These are phyloP conservation scores for Probaryconus sp. DNA, from an alignment of 1,140 invertebrate species.

Conservation along the genomic window DNA sequence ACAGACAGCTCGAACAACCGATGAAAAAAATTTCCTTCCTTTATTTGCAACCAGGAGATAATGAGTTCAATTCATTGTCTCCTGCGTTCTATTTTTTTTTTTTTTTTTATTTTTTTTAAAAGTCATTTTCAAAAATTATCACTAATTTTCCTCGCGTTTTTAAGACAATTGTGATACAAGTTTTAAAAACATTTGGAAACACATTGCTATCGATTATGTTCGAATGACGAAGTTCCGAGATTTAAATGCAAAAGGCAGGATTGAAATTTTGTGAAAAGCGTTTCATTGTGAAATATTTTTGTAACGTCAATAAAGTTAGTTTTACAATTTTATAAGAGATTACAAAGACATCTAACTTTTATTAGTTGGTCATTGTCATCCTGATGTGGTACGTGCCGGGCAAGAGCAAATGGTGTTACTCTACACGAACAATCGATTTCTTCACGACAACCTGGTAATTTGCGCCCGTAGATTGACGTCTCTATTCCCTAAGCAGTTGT, in stretches of 20 bases:
- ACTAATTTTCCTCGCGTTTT: too few relatives aligned
- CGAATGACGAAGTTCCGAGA: too few relatives aligned
- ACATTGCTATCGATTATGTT: too few relatives aligned
- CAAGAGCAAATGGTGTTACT: slow-evolving; percentile 92
- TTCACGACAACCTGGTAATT: slow-evolving; percentile 96
- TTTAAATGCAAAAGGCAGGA: too few relatives aligned
- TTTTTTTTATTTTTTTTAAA: too few relatives aligned
- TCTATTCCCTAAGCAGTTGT: slow-evolving; percentile 89
- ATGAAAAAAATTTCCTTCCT: neutral
- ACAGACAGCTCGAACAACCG: slow-evolving; percentile 1
- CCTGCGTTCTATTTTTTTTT: too few relatives aligned
- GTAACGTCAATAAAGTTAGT: too few relatives aligned
- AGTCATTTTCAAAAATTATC: too few relatives aligned
- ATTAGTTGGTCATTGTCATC: slow-evolving; percentile 97
- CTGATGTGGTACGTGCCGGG: slow-evolving; percentile 92
- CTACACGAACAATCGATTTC: slow-evolving; percentile 96
- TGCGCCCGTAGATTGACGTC: slow-evolving; percentile 91
- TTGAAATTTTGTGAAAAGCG: too few relatives aligned
- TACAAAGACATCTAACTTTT: slow-evolving; percentile 45
- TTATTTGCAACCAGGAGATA: slow-evolving; percentile 1
- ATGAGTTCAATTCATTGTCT: slow-evolving; percentile 6
- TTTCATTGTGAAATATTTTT: too few relatives aligned
- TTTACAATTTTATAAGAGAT: slow-evolving; percentile 39
- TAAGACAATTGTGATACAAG: too few relatives aligned
- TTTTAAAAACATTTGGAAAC: too few relatives aligned